Evolutionary conservation across 2,888 invertebrate species (phyloP).

Genomic region (Cyclophora punctaria): DNA sequence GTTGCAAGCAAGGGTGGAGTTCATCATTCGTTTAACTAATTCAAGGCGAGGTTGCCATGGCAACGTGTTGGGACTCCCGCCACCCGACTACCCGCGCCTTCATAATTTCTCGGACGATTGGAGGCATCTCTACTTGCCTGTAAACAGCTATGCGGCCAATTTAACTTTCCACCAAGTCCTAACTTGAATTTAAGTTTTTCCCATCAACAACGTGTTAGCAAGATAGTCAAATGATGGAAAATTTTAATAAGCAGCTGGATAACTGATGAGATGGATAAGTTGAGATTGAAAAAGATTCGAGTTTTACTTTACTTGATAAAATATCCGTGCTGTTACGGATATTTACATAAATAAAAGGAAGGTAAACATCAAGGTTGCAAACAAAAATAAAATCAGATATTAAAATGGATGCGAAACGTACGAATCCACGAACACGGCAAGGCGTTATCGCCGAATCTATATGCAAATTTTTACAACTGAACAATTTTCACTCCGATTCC

Average conservation of each 20-base stretch:
- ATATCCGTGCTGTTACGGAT: too few relatives aligned
- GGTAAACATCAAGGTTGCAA: too few relatives aligned
- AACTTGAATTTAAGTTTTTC: slow-evolving; percentile 16
- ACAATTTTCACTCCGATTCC: slow-evolving; percentile 5
- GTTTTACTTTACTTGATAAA: too few relatives aligned
- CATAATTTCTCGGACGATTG: slow-evolving; percentile 58
- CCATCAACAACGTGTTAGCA: neutral
- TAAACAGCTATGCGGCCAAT: slow-evolving; percentile 50
- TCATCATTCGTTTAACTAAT: slow-evolving; percentile 63
- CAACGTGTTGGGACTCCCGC: slow-evolving; percentile 42
- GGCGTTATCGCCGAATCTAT: slow-evolving; percentile 5
- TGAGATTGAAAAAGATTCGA: too few relatives aligned
- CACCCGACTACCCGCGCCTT: slow-evolving; percentile 40
- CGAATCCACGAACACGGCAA: neutral
- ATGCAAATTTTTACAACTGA: slow-evolving; percentile 7
- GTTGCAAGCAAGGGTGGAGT: slow-evolving; percentile 37
- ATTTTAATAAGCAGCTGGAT: too few relatives aligned
- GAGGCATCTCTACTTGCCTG: slow-evolving; percentile 40
- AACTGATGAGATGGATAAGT: too few relatives aligned
- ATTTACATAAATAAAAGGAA: neutral
- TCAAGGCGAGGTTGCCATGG: slow-evolving; percentile 51
- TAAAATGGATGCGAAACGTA: too few relatives aligned
- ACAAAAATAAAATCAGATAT: too few relatives aligned
- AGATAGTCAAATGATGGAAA: neutral
- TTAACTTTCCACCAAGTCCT: slow-evolving; percentile 38